phyloP scores from a whole-genome alignment of 2,113 vertebrate genomes.

The Alethe diademata region DNA sequence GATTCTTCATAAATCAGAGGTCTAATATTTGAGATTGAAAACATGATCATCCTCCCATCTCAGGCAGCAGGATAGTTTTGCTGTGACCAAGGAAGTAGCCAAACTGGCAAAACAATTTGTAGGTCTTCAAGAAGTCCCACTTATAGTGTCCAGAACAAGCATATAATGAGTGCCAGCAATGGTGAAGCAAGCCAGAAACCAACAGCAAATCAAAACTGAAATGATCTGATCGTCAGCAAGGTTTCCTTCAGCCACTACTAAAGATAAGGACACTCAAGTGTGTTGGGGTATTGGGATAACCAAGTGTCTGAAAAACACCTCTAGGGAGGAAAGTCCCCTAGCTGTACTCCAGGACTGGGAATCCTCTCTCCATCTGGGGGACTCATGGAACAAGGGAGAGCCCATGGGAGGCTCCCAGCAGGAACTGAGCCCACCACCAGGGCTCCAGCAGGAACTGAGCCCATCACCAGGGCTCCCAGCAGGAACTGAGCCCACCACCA shows the following conservation, averaged over 20 bases:
- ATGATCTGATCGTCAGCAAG: fast-evolving
- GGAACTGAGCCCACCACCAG: fast-evolving
- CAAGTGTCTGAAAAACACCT: background rate
- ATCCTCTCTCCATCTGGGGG: background rate
- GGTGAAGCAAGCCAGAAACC: background rate
- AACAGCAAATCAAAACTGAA: background rate
- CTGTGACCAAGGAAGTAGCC: background rate
- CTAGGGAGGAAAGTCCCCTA: background rate
- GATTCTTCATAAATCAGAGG: background rate
- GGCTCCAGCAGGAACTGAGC: background rate
- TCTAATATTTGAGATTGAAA: background rate
- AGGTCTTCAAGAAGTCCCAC: background rate
- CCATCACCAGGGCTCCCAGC: background rate
- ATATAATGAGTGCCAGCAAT: fast-evolving
- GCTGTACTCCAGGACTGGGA: fast-evolving
- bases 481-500: fast-evolving
- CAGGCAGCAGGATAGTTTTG: background rate
- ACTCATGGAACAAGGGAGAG: background rate
- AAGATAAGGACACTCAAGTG: background rate
- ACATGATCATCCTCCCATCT: background rate
- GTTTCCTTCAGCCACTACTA: background rate
- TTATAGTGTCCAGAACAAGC: background rate
- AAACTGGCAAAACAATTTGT: background rate
- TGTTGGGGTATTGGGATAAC: background rate
- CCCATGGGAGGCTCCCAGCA: background rate